These are phyloP conservation scores for Nymphicus hollandicus DNA, from an alignment of 2,113 vertebrate species.

Conservation along the genomic window DNA sequence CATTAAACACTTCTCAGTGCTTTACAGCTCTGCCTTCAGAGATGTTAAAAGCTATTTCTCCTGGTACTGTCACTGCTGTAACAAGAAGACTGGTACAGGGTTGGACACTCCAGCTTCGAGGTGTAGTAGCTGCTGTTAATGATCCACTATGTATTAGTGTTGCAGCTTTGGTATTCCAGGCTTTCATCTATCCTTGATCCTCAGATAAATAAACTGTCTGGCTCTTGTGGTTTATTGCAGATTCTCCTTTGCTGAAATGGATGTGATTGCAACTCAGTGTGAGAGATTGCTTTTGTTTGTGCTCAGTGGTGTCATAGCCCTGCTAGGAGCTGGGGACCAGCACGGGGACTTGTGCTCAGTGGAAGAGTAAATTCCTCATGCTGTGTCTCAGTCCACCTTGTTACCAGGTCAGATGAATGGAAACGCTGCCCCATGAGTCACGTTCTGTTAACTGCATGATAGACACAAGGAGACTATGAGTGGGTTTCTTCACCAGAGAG, in stretches of 20 bases:
- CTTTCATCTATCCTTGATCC: background rate
- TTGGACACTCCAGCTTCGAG: background rate
- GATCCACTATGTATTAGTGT: background rate
- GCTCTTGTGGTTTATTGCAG: background rate
- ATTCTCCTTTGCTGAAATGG: background rate
- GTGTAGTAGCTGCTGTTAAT: background rate
- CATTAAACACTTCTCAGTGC: background rate
- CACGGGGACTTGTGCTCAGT: fast-evolving
- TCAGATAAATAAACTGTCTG: background rate
- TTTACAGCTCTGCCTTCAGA: conserved; percentile 21
- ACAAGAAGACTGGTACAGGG: fast-evolving
- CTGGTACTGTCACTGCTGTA: background rate
- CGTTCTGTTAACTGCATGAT: background rate
- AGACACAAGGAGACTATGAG: background rate
- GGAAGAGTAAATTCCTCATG: background rate
- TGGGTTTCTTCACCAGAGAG: background rate
- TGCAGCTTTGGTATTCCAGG: background rate
- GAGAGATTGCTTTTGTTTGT: background rate
- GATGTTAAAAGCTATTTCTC: conserved; percentile 25
- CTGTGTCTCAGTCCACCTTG: background rate
- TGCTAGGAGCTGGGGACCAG: background rate
- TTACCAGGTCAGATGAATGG: background rate
- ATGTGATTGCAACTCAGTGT: background rate
- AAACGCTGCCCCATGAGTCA: background rate
- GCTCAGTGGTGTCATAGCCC: background rate